Evolutionary conservation across 2,797 vertebrate genomes (phyloP).

Genomic region (Molossus alvarezi): DNA sequence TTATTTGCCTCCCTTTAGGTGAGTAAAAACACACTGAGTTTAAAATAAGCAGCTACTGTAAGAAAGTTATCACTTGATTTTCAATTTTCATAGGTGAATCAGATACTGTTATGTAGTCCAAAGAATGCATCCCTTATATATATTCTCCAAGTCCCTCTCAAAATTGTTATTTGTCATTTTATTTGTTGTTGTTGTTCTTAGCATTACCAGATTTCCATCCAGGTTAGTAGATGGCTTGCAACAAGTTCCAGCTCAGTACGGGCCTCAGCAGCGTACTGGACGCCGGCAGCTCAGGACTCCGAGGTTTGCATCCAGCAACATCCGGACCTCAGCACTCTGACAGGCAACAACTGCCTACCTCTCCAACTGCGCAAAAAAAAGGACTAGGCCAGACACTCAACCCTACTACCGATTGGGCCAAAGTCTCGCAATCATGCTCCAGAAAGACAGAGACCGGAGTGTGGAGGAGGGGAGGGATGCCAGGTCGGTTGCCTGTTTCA

Average conservation of each 20-base stretch:
- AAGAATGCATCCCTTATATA: neutral
- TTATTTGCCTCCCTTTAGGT: slow-evolving; percentile 34
- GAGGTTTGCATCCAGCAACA: neutral
- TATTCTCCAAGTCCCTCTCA: neutral
- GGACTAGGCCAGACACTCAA: neutral
- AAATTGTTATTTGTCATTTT: neutral
- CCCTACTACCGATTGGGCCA: neutral
- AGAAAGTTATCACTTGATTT: slow-evolving; percentile 75
- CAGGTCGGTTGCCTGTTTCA: neutral
- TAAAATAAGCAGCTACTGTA: slow-evolving; percentile 72
- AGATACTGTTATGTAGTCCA: neutral
- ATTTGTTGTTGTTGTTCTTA: neutral
- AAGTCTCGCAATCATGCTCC: neutral
- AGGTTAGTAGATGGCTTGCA: neutral
- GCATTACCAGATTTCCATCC: neutral
- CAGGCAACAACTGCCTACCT: neutral
- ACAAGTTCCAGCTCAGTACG: neutral
- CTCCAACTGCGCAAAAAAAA: neutral
- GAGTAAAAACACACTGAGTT: neutral
- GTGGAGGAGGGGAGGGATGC: neutral
- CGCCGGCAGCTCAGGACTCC: neutral
- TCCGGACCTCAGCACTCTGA: neutral
- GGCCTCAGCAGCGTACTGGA: neutral
- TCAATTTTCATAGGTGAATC: slow-evolving; percentile 33
- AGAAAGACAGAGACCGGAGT: neutral